These are phyloP conservation scores for Augochlorella aurata DNA, from an alignment of 2,888 invertebrate genomes.

Conservation along the genomic window DNA sequence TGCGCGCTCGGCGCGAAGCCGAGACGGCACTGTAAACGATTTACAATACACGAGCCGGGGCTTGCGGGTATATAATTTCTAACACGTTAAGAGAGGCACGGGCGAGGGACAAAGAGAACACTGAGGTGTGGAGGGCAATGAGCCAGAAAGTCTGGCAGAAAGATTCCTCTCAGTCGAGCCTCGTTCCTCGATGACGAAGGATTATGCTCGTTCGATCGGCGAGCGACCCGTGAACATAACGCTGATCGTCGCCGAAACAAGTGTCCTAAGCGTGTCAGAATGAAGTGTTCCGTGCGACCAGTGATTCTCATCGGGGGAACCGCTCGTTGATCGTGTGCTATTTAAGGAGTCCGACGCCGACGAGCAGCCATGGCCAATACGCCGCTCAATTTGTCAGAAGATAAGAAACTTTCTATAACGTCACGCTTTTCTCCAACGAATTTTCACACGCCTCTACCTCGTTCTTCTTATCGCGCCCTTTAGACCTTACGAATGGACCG, in stretches of 20 bases:
- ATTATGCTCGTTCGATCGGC: conserved; percentile 39
- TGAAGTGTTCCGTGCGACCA: conserved; percentile 25
- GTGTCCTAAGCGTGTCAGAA: conserved; percentile 5
- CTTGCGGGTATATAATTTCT: conserved; percentile 49
- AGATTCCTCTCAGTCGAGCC: conserved; percentile 60
- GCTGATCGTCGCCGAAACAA: neutral
- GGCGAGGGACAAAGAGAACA: conserved; percentile 52
- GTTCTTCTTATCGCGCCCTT: no score
- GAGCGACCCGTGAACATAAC: conserved; percentile 6
- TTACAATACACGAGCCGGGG: conserved; percentile 29
- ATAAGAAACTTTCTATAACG: conserved; percentile 41
- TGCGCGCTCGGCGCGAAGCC: conserved; percentile 34
- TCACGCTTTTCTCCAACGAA: neutral
- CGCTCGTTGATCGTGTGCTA: conserved; percentile 27
- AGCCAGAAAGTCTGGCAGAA: conserved; percentile 67
- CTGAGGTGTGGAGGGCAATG: conserved; percentile 62
- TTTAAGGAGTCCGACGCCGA: conserved; percentile 12
- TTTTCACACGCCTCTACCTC: no score
- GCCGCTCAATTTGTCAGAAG: conserved; percentile 58
- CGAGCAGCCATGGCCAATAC: conserved; percentile 52
- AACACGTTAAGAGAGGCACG: conserved; percentile 48
- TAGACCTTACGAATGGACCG: no score
- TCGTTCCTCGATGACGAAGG: conserved; percentile 54
- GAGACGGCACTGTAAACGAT: conserved; percentile 37
- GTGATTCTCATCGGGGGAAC: conserved; percentile 6